Evolutionary conservation across 2,797 vertebrate genomes (phyloP).

Genomic region (Nothura maculosa): DNA sequence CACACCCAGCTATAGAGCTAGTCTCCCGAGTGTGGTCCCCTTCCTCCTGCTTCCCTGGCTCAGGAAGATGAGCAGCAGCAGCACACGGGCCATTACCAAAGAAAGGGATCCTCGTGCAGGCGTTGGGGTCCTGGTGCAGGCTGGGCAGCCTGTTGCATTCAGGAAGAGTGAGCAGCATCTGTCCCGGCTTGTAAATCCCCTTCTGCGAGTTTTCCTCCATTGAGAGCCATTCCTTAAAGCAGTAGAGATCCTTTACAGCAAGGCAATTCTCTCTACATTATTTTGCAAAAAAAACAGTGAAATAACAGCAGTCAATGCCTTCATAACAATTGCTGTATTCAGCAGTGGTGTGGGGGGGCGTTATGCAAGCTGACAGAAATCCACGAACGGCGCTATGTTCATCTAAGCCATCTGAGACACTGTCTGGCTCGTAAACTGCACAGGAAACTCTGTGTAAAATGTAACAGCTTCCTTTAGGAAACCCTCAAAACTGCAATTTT

Average conservation of each 20-base stretch:
- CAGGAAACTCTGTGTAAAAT: constrained; percentile 1
- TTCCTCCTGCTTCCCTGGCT: not conserved
- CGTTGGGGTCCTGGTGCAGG: constrained; percentile 81
- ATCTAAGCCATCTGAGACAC: not conserved
- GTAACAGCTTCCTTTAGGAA: not conserved
- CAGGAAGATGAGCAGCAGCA: not conserved
- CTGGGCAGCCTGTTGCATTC: constrained; percentile 92
- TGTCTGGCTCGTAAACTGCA: not conserved
- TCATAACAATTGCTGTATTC: constrained; percentile 1
- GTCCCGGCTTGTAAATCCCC: constrained; percentile 82
- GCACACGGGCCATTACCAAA: constrained; percentile 83
- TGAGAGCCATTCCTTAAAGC: constrained; percentile 91
- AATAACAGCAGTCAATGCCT: constrained; percentile 61
- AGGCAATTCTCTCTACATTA: constrained; percentile 93
- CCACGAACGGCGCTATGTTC: not conserved
- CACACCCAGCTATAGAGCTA: too few relatives aligned
- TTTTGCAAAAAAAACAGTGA: constrained; percentile 70
- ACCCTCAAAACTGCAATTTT: not conserved
- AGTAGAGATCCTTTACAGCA: constrained; percentile 96
- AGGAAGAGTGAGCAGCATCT: constrained; percentile 81
- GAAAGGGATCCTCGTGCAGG: constrained; percentile 90
- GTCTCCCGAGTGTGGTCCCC: rapidly evolving
- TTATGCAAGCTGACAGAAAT: not conserved
- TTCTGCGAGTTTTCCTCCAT: constrained; percentile 84
- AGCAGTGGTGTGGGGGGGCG: not conserved